Percentiles rank a stretch among this genome's conserved stretches.
These are phyloP conservation scores for Tympanuchus pallidicinctus DNA, from an alignment of 2,113 vertebrate genomes.

Conservation along the genomic window DNA sequence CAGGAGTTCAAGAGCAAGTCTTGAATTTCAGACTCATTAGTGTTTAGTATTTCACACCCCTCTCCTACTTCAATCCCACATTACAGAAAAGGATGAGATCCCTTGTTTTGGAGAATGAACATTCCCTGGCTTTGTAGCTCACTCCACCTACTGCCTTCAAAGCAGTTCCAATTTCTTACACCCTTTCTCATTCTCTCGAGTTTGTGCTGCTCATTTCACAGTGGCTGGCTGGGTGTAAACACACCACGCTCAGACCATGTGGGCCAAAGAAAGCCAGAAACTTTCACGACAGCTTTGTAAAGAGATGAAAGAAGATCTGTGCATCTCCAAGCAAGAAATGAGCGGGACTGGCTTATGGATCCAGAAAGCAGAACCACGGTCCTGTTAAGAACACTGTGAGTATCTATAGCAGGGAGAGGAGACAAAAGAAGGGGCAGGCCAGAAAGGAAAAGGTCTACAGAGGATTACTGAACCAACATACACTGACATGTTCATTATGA, in stretches of 20 bases:
- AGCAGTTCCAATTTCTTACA: background rate
- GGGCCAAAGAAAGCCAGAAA: constrained; percentile 11
- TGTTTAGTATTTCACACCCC: background rate
- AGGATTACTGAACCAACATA: background rate
- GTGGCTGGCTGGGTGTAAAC: background rate
- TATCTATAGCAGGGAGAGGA: background rate
- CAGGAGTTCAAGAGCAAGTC: background rate
- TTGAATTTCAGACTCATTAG: background rate
- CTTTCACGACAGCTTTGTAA: background rate
- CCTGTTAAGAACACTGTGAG: background rate
- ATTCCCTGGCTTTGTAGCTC: background rate
- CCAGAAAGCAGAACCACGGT: background rate
- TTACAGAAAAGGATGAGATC: background rate
- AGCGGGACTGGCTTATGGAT: background rate
- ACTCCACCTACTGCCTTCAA: background rate
- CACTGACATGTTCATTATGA: background rate
- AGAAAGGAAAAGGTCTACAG: background rate
- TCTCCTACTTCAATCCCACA: background rate
- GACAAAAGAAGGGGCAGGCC: background rate
- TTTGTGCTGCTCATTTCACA: background rate
- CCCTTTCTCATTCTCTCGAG: background rate
- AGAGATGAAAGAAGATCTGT: background rate
- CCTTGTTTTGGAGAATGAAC: background rate
- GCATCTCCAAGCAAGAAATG: background rate
- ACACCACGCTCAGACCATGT: background rate